These are phyloP conservation scores for Nemopilema nomurai DNA, from an alignment of 30 jellyfish, hydroid and myxozoan species.

Conservation along the genomic window DNA sequence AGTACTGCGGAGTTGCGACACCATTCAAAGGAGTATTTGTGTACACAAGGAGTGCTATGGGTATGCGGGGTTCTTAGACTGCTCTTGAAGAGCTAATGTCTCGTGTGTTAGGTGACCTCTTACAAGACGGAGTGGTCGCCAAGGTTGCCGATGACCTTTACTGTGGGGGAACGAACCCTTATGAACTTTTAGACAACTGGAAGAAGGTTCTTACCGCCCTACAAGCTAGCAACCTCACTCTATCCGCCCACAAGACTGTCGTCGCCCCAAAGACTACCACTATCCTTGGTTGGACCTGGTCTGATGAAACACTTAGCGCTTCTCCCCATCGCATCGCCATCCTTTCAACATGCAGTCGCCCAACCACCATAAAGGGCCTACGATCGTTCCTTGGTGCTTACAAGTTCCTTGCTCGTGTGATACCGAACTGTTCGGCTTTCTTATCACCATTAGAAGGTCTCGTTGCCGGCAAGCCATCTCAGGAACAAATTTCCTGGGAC, in stretches of 20 bases:
- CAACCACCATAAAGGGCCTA: conserved; percentile 41
- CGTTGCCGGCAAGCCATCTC: conserved; percentile 43
- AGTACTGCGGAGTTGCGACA: conserved; percentile 74
- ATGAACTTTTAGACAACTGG: conserved; percentile 37
- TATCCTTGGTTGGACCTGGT: conserved; percentile 79
- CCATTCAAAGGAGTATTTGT: conserved; percentile 72
- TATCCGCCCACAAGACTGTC: conserved; percentile 54
- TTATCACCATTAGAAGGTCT: conserved; percentile 37
- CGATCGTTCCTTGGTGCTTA: conserved; percentile 68
- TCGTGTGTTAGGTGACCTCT: conserved; percentile 44
- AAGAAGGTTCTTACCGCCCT: conserved; percentile 34
- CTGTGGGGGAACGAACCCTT: conserved; percentile 46
- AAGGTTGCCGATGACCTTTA: conserved; percentile 65
- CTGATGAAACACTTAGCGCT: conserved; percentile 48
- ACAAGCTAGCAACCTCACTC: conserved; percentile 3
- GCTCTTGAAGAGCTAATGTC: conserved; percentile 72
- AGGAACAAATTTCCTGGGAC: conserved; percentile 12
- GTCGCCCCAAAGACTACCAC: conserved; percentile 58
- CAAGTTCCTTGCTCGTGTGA: conserved; percentile 54
- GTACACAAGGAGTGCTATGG: conserved; percentile 67
- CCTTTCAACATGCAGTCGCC: conserved; percentile 50
- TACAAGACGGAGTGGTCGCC: conserved; percentile 49
- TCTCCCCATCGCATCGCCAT: conserved; percentile 55
- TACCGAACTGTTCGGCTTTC: conserved; percentile 15
- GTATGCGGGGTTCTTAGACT: conserved; percentile 79